Percentiles rank a stretch among this genome's conserved stretches.
Evolutionary conservation across 2,797 vertebrate species (phyloP).

Genomic region (Morus bassanus): DNA sequence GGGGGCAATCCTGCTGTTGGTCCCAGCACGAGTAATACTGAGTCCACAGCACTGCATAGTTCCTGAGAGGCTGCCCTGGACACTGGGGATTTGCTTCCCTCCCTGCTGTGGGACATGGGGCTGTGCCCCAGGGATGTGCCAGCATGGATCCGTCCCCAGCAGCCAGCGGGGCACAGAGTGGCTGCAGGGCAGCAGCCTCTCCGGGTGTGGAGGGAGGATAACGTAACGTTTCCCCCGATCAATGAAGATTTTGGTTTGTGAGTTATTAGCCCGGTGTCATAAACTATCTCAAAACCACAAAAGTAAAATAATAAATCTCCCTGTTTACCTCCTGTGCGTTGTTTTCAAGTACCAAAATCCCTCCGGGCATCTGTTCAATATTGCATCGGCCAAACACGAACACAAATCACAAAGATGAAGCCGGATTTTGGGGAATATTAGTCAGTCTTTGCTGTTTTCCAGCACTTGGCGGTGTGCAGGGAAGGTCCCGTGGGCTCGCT

Average conservation of each 20-base stretch:
- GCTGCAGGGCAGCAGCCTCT: neutral
- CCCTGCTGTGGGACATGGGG: neutral
- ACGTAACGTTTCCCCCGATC: constrained; percentile 38
- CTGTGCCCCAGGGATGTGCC: neutral
- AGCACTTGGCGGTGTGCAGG: neutral
- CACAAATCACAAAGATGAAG: constrained; percentile 1
- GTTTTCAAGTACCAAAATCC: neutral
- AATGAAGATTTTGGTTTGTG: constrained; percentile 57
- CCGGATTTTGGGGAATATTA: neutral
- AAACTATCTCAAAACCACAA: constrained; percentile 65
- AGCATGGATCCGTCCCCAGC: neutral
- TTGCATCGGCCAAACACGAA: neutral
- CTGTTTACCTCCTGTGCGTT: constrained; percentile 7
- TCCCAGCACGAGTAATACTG: neutral
- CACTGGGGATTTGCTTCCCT: neutral
- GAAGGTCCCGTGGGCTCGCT: neutral
- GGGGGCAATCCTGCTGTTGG: neutral
- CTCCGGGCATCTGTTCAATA: constrained; percentile 28
- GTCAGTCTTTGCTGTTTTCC: neutral
- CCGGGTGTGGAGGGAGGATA: neutral
- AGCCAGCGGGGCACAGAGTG: neutral
- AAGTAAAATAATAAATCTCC: constrained; percentile 62
- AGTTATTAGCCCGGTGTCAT: constrained; percentile 66
- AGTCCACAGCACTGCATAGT: fast-evolving
- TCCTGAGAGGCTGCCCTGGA: neutral